phyloP scores from a whole-genome alignment of 2,888 invertebrate species.

The Microplitis deprimator region DNA sequence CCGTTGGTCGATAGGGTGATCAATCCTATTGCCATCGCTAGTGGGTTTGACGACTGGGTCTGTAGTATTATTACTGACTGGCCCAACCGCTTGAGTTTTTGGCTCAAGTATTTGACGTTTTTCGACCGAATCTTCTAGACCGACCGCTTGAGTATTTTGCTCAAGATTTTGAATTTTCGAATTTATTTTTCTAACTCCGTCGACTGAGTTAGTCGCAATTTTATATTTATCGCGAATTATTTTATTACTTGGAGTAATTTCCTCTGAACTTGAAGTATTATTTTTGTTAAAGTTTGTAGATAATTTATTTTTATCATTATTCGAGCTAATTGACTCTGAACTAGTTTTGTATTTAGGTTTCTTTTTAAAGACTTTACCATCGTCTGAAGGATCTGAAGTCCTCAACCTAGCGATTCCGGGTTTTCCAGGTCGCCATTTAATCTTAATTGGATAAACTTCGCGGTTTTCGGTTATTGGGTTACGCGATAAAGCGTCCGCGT shows the following conservation, averaged over 20 bases:
- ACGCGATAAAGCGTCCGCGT: slow-evolving; percentile 31
- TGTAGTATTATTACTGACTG: neutral
- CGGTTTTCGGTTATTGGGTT: slow-evolving; percentile 13
- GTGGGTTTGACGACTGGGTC: neutral
- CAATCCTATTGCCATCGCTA: neutral
- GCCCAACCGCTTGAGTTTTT: neutral
- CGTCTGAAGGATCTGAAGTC: neutral
- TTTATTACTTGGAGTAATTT: no score
- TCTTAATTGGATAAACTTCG: neutral
- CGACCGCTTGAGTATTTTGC: neutral
- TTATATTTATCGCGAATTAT: neutral
- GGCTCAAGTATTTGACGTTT: neutral
- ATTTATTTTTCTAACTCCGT: neutral
- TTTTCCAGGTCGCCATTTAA: slow-evolving; percentile 40
- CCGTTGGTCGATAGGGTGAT: neutral
- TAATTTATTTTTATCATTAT: neutral
- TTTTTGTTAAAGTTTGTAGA: neutral
- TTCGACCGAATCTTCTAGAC: neutral
- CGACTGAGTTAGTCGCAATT: neutral
- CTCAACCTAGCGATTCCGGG: slow-evolving; percentile 30
- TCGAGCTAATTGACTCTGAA: neutral
- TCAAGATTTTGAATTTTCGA: neutral
- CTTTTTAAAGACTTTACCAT: neutral
- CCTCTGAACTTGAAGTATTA: neutral
- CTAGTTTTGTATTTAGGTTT: neutral